phyloP scores from a whole-genome alignment of 2,113 vertebrate genomes.

The Canis aureus region DNA sequence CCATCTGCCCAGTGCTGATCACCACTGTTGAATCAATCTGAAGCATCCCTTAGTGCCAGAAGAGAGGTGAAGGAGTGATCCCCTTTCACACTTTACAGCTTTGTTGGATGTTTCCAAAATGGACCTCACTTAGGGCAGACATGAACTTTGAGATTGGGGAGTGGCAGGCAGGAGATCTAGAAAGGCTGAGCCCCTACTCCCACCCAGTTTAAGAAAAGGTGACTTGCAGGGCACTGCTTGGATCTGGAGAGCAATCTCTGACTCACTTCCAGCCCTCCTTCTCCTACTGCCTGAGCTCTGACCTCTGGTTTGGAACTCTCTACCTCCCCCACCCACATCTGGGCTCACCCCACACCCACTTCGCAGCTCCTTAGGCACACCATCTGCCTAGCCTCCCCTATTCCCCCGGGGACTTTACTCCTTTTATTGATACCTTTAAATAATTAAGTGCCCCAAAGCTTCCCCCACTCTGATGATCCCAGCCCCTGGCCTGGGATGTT shows the following conservation, averaged over 20 bases:
- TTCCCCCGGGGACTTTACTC: slow-evolving; percentile 59
- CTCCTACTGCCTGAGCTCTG: neutral
- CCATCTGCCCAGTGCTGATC: neutral
- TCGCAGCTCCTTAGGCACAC: slow-evolving; percentile 50
- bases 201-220: neutral
- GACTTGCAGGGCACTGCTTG: neutral
- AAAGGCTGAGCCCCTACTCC: neutral
- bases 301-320: neutral
- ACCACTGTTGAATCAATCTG: neutral
- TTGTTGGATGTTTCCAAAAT: neutral
- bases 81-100: neutral
- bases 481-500: slow-evolving; percentile 62
- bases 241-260: neutral
- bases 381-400: slow-evolving; percentile 71
- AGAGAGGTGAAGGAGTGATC: neutral
- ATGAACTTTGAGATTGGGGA: neutral
- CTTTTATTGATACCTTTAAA: slow-evolving; percentile 79
- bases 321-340: neutral
- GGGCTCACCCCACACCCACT: neutral
- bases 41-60: neutral
- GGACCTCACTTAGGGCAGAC: neutral
- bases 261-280: neutral
- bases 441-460: slow-evolving; percentile 79
- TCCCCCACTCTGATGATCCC: slow-evolving; percentile 47
- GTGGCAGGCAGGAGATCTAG: neutral